Base-by-base conservation (phyloP, 2,888 invertebrate genomes). In the Homarus gammarus region DNA sequence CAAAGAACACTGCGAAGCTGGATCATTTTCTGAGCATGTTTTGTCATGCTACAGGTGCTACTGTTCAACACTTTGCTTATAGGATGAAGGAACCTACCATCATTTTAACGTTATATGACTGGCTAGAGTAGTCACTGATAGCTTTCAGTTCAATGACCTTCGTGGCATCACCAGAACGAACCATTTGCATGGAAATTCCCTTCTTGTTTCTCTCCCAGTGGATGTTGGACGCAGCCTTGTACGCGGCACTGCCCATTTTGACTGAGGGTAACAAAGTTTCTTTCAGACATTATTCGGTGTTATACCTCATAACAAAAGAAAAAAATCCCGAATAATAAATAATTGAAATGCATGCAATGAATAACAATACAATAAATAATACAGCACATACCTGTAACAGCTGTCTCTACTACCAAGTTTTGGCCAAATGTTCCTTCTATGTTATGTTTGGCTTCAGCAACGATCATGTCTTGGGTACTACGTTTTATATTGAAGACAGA, bases 401-500 rank as follows among this genome's bases (percentile, higher is more conserved):
- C 27, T 12, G 22, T 44, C 40, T n/a, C 38, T 40, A n/a, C 22
- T 40, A 78, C 33, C 18, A 78, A 33, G 12, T 51, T 22, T 33
- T 49, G 18, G 22, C 18, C 5, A 22, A 68, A 0, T 68, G 12
- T 68, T 27, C 64, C 33, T 68, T 68, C 64, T 36, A 10, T 44
- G 15, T n/a, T 40, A 18, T 64, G 64, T 12, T 44, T 68, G 44
- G 68, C 38, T 6, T 82, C 82, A 40, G 27, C 10, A 44, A 0
- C 40, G 36, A 81, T 15, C 3, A 87, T 2, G 10, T 73, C 64
- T 33, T 40, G n/a, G 10, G 8, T 44, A 5, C 44, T 12, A 1
- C 27, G 72, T 8, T 61, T 12, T 31, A 87, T n/a, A 61, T 75
- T 81, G 73, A 87, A 61, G 40, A 27, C 51, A 2, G 82, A 82